Percentiles rank a stretch among this genome's conserved stretches.
These are phyloP conservation scores for Parnassius apollo DNA, from an alignment of 2,888 invertebrate genomes.

Conservation along the genomic window DNA sequence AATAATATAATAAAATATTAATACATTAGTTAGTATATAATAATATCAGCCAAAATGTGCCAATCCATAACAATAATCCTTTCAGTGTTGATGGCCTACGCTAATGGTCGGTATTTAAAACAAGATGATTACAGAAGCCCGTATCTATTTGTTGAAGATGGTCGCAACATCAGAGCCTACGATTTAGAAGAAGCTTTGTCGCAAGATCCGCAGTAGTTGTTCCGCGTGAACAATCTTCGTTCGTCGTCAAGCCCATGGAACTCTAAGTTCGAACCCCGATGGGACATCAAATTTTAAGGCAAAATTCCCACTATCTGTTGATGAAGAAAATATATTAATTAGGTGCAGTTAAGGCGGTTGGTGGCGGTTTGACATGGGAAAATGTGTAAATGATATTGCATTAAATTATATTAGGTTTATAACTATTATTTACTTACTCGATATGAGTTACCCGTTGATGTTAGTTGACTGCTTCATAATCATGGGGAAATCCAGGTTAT, in stretches of 20 bases:
- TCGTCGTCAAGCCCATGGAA: constrained; percentile 35
- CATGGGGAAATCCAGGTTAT: no score
- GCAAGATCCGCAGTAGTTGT: neutral
- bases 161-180: neutral
- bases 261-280: constrained; percentile 37
- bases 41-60: neutral
- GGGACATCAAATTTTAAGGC: constrained; percentile 35
- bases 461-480: no score
- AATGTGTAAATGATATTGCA: constrained; percentile 40
- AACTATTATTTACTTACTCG: no score
- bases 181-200: neutral
- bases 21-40: no score
- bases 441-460: no score
- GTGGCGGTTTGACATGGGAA: constrained; percentile 42
- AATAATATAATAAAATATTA: no score
- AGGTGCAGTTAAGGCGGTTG: constrained; percentile 36
- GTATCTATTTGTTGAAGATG: constrained; percentile 8
- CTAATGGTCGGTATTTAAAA: constrained; percentile 2
- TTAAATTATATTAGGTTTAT: no score
- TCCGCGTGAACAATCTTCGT: constrained; percentile 3
- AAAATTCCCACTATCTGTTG: constrained; percentile 35
- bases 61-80: constrained; percentile 4
- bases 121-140: neutral
- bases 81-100: constrained; percentile 3
- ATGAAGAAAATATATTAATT: constrained; percentile 35